Conservation (phyloP, 2,888 invertebrate genomes). For the Arctia plantaginis region DNA sequence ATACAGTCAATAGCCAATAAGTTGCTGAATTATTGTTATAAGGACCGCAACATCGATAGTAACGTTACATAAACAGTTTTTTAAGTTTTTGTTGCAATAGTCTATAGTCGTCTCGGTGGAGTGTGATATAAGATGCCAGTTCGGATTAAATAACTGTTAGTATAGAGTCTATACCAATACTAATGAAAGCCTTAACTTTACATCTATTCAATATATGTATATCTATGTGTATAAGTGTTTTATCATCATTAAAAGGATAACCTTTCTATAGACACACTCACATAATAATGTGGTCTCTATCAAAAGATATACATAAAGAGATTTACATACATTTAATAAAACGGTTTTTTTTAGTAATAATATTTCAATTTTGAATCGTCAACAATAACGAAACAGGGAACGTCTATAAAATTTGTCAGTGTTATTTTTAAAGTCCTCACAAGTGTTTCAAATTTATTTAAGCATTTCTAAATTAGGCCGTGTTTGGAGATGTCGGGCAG, state of each 20-base stretch:
- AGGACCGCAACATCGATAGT: conserved; percentile 43
- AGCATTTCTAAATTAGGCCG: not conserved
- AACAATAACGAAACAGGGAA: too few relatives aligned
- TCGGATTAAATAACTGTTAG: conserved; percentile 11
- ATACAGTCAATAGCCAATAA: conserved; percentile 46
- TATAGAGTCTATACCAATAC: not conserved
- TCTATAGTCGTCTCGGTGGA: conserved; percentile 2
- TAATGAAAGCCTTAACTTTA: not conserved
- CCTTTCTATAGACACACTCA: too few relatives aligned
- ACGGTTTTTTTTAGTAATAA: not conserved
- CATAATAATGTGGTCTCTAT: too few relatives aligned
- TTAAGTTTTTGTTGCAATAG: conserved; percentile 33
- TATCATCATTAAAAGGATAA: not conserved
- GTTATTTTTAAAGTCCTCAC: not conserved
- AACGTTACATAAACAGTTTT: conserved; percentile 38
- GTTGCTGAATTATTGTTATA: conserved; percentile 27
- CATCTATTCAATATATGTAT: not conserved
- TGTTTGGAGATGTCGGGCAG: not conserved
- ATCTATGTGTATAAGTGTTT: conserved; percentile 1
- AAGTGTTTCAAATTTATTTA: not conserved
- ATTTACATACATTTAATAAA: too few relatives aligned
- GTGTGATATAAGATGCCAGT: conserved; percentile 37
- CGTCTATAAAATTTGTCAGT: not conserved
- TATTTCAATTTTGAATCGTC: too few relatives aligned
- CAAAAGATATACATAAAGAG: too few relatives aligned